Percentiles rank a stretch among this genome's conserved stretches.
These are phyloP conservation scores for Ceratothoa steindachneri DNA, from an alignment of 2,888 invertebrate species.

Conservation along the genomic window DNA sequence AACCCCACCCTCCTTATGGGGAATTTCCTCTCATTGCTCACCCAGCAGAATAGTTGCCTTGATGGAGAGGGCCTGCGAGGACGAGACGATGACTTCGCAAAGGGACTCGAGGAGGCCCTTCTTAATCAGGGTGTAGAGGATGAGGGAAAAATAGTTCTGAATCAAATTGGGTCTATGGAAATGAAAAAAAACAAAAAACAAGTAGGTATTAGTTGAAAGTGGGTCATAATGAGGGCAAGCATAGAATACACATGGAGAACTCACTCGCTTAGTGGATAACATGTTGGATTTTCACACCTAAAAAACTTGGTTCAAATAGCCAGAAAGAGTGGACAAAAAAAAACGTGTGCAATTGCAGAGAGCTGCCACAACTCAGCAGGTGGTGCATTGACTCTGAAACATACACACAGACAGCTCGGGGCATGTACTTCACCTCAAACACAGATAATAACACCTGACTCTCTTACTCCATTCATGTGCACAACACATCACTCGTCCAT, in stretches of 20 bases:
- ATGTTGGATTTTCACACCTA: background rate
- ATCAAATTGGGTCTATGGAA: constrained; percentile 75
- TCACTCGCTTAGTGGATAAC: background rate
- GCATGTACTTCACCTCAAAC: no score
- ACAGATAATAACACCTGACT: no score
- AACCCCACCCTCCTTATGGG: no score
- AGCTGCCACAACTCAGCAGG: no score
- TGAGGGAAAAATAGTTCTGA: constrained; percentile 81
- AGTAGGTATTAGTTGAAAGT: background rate
- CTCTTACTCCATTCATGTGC: no score
- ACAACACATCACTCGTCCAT: no score
- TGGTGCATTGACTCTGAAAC: no score
- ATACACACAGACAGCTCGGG: no score
- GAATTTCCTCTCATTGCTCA: no score
- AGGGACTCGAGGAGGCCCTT: constrained; percentile 80
- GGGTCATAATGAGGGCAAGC: background rate
- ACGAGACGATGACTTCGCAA: constrained; percentile 83
- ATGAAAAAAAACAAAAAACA: constrained; percentile 14
- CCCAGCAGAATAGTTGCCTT: constrained; percentile 84
- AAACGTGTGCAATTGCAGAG: no score
- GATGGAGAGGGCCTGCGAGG: constrained; percentile 76
- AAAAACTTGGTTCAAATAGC: no score
- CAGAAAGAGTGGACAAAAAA: no score
- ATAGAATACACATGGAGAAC: background rate
- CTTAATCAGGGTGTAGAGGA: constrained; percentile 83